Conservation (phyloP, 2,888 invertebrate genomes). For the Taenaris catops region DNA sequence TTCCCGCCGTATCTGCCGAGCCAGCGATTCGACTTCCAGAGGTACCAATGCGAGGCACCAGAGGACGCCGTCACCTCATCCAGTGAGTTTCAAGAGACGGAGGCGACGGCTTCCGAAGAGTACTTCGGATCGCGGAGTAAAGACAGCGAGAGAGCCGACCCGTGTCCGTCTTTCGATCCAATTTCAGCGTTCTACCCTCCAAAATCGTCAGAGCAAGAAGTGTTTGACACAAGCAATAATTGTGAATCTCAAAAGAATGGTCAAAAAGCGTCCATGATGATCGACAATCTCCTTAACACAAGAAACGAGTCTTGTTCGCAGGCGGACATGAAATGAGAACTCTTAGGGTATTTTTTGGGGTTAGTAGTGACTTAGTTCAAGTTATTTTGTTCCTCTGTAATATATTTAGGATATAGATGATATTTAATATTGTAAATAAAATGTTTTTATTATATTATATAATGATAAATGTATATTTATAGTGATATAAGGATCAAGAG, state of each 20-base stretch:
- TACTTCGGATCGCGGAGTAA: slow-evolving; percentile 51
- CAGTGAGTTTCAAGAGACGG: slow-evolving; percentile 61
- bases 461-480: slow-evolving; percentile 60
- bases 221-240: slow-evolving; percentile 35
- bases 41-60: slow-evolving; percentile 60
- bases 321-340: slow-evolving; percentile 51
- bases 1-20: slow-evolving; percentile 74
- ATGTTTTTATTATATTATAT: slow-evolving; percentile 64
- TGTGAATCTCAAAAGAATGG: slow-evolving; percentile 52
- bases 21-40: slow-evolving; percentile 69
- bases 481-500: slow-evolving; percentile 41
- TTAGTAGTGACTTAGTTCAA: slow-evolving; percentile 69
- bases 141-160: slow-evolving; percentile 60
- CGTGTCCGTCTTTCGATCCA: slow-evolving; percentile 57
- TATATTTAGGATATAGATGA: slow-evolving; percentile 57
- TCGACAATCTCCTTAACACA: slow-evolving; percentile 62
- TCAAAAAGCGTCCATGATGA: slow-evolving; percentile 64
- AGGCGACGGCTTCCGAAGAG: slow-evolving; percentile 45
- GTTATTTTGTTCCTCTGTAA: slow-evolving; percentile 76
- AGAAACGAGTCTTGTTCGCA: slow-evolving; percentile 56
- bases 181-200: slow-evolving; percentile 70
- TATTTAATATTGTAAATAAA: slow-evolving; percentile 75
- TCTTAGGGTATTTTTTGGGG: slow-evolving; percentile 34
- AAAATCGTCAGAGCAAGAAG: slow-evolving; percentile 47
- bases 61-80: slow-evolving; percentile 72